Evolutionary conservation across 53 echinoderm and acorn worm genomes (phyloP), one percentile per base, ranked within the genome.

Genomic region (Paelopatides confundens): DNA sequence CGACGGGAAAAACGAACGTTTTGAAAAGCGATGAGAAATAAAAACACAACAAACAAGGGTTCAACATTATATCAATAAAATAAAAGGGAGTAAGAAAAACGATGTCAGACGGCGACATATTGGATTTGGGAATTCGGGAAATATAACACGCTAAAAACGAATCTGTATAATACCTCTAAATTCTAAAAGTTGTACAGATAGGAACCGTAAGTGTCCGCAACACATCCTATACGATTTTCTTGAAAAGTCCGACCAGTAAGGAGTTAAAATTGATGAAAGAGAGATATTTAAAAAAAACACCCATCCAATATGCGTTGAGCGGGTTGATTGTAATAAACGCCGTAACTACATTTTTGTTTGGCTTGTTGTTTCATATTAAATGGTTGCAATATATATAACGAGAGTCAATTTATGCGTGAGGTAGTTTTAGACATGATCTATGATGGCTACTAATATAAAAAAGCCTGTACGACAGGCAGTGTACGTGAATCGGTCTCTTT

Each of bases 311-410:
- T 43, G 74, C 74, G 74, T 74, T 74, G 74, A 74, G 74, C 74
- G 39, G 46, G 74, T 74, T 74, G 74, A 74, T 74, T 39, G 46
- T 74, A 43, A 74, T 74, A 74, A 79, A 79, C 79, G 79, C 79
- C 79, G 79, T 79, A 52, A 53, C 79, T 33, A 79, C 79, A 79
- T 79, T 79, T 79, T 79, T 79, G 79, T 79, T 79, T 79, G 79
- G 52, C 79, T 53, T 50, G 79, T 79, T 79, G 79, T 53, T 79
- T 53, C 54, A 53, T 79, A 79, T 79, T 79, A 53, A 79, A 79
- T 52, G 50, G 54, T 53, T 52, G 79, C 79, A 33, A 79, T 50
- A 48, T 76, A n/a, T n/a, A 28, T 79, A 50, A 74, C 54, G 79
- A 79, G 79, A 79, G 79, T 79, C 54, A 79, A 79, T 79, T 79